A percentile compares a stretch with the other conserved stretches of the same genome.
These are phyloP conservation scores for Galagoides demidoff DNA, from an alignment of 2,797 vertebrate species.

Conservation along the genomic window DNA sequence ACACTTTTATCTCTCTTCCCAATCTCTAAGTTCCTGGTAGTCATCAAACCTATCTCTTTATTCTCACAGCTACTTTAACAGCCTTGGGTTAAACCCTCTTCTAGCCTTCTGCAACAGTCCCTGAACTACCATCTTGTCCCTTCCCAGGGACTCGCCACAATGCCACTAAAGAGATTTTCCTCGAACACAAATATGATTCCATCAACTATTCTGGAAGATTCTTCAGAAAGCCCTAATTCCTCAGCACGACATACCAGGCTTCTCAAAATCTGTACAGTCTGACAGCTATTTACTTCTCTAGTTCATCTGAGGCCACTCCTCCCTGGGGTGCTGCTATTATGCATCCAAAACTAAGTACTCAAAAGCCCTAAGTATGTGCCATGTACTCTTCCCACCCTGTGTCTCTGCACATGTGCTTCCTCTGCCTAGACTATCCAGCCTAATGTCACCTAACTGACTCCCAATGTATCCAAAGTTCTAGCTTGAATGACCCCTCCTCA, in stretches of 20 bases:
- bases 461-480: background rate
- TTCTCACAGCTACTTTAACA: background rate
- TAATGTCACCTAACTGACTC: background rate
- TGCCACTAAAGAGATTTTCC: background rate
- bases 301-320: background rate
- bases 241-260: background rate
- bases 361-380: background rate
- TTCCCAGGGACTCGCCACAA: background rate
- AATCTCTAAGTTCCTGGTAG: background rate
- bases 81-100: background rate
- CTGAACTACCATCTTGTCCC: background rate
- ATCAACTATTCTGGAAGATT: background rate
- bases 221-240: conserved; percentile 12
- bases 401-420: background rate
- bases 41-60: conserved; percentile 12
- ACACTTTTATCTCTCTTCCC: background rate
- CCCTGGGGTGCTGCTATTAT: background rate
- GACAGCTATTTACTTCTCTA: background rate
- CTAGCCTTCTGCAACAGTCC: background rate
- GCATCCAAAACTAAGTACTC: background rate
- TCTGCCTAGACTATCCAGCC: background rate
- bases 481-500: background rate
- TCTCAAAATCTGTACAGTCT: background rate
- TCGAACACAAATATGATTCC: background rate
- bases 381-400: background rate